These are phyloP conservation scores for Microdon myrmicae DNA, from an alignment of 2,888 invertebrate genomes.

Conservation along the genomic window DNA sequence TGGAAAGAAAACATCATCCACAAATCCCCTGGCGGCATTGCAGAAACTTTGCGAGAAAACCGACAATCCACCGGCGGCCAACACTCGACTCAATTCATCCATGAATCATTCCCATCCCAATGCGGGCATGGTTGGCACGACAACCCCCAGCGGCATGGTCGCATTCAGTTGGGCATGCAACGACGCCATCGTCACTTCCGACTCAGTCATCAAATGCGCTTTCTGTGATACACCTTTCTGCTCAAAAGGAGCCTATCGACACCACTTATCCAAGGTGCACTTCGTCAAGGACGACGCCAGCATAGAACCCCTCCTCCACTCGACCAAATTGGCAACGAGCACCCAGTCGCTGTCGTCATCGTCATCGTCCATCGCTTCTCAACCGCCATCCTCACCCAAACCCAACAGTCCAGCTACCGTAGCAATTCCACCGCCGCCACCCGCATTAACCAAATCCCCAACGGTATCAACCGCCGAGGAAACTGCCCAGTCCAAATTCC, in stretches of 20 bases:
- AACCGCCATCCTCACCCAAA: slow-evolving; percentile 55
- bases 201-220: slow-evolving; percentile 93
- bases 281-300: slow-evolving; percentile 92
- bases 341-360: slow-evolving; percentile 28
- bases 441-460: slow-evolving; percentile 49
- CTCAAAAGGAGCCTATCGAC: slow-evolving; percentile 95
- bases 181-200: slow-evolving; percentile 86
- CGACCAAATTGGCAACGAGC: slow-evolving; percentile 20
- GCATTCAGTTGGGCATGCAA: slow-evolving; percentile 96
- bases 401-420: slow-evolving; percentile 52
- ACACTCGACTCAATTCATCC: slow-evolving; percentile 56
- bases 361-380: slow-evolving; percentile 55
- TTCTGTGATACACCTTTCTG: slow-evolving; percentile 96
- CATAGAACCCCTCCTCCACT: slow-evolving; percentile 69
- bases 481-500: slow-evolving; percentile 95
- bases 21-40: slow-evolving; percentile 92
- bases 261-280: slow-evolving; percentile 95
- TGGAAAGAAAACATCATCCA: slow-evolving; percentile 63
- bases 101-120: slow-evolving; percentile 54
- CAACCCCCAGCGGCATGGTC: slow-evolving; percentile 73
- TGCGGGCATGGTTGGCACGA: slow-evolving; percentile 64
- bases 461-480: slow-evolving; percentile 80
- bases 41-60: slow-evolving; percentile 97
- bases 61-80: slow-evolving; percentile 70
- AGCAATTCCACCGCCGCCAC: slow-evolving; percentile 40